These are phyloP conservation scores for Indicator indicator DNA, from an alignment of 2,113 vertebrate genomes.

Conservation along the genomic window DNA sequence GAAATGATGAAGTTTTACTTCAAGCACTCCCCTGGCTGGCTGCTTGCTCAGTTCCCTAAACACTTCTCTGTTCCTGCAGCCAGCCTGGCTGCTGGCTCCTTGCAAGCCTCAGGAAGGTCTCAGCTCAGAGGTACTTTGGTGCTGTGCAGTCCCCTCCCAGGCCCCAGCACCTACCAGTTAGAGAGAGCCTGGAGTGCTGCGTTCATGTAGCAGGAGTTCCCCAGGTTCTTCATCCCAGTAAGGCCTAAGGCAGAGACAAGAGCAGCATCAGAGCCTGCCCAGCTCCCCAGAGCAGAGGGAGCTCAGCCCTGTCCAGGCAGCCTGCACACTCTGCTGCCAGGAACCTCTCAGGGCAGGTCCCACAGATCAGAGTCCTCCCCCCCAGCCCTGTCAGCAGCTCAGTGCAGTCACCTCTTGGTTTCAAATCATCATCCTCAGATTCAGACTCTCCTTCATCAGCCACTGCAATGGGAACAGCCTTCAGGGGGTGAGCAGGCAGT, in stretches of 20 bases:
- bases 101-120: not conserved
- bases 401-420: constrained; percentile 87
- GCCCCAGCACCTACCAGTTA: constrained; percentile 86
- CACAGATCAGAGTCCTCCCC: not conserved
- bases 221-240: constrained; percentile 99
- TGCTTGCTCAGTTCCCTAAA: not conserved
- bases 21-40: not conserved
- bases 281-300: not conserved
- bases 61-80: not conserved
- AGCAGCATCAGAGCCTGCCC: not conserved
- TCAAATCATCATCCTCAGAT: constrained; percentile 95
- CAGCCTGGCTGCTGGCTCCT: not conserved
- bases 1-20: not conserved
- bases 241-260: constrained; percentile 79
- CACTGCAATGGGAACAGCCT: constrained; percentile 92
- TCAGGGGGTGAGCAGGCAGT: constrained; percentile 79
- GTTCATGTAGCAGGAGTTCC: constrained; percentile 99
- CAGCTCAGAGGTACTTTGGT: not conserved
- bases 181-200: constrained; percentile 96
- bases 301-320: not conserved
- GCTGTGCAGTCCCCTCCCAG: not conserved
- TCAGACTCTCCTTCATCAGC: constrained; percentile 95
- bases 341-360: not conserved
- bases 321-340: not conserved
- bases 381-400: not conserved